Evolutionary conservation across 2,888 invertebrate genomes (phyloP).

Genomic region (Drosophila cracens): DNA sequence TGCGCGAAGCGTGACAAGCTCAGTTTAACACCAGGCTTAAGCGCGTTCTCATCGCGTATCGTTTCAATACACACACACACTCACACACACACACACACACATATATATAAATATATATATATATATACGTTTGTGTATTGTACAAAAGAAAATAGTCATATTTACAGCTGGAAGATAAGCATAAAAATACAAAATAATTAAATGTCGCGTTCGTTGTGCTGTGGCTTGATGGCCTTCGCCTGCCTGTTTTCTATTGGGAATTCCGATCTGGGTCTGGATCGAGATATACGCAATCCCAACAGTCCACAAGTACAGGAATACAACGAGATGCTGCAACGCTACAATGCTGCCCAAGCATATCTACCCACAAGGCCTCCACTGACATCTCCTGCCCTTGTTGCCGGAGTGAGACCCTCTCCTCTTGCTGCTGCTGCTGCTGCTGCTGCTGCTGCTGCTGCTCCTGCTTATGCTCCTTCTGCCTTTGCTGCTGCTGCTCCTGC

Average conservation of each 20-base stretch:
- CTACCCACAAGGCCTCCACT: conserved; percentile 12
- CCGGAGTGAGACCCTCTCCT: conserved; percentile 1
- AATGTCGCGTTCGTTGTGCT: conserved; percentile 53
- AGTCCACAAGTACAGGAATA: conserved; percentile 18
- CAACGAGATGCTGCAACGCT: background rate
- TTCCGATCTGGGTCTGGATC: conserved; percentile 36
- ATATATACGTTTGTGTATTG: conserved; percentile 10
- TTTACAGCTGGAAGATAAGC: conserved; percentile 52
- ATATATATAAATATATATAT: conserved; percentile 1
- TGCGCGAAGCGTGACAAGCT: conserved; percentile 38
- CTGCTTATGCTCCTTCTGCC: background rate
- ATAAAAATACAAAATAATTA: conserved; percentile 28
- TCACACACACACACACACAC: background rate
- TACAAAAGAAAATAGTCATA: conserved; percentile 25
- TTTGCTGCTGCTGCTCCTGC: background rate
- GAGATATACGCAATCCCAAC: conserved; percentile 43
- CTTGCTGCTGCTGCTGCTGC: background rate
- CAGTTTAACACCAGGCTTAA: conserved; percentile 50
- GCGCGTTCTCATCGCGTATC: conserved; percentile 24
- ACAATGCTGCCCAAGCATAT: conserved; percentile 6
- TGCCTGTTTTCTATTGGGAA: conserved; percentile 36
- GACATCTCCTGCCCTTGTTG: conserved; percentile 32
- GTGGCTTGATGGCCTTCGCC: conserved; percentile 54
- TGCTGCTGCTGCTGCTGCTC: background rate
- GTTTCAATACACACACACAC: conserved; percentile 4